Evolutionary conservation across 2,797 vertebrate genomes (phyloP).

Genomic region (Sebastes oblongus): DNA sequence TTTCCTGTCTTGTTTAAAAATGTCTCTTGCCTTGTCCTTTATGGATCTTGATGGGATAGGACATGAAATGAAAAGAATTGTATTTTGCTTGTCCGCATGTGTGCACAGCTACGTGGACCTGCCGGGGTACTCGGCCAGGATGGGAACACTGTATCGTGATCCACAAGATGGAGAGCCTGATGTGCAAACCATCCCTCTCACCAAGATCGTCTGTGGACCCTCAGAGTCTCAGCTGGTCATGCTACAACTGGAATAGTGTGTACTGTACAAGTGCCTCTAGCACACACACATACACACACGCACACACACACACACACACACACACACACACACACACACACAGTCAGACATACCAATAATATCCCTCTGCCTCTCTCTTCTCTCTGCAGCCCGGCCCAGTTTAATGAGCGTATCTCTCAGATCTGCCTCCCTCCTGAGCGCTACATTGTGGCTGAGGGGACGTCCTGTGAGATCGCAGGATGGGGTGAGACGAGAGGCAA

Average conservation of each 20-base stretch:
- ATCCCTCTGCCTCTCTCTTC: slow-evolving; percentile 23
- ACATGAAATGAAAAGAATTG: neutral
- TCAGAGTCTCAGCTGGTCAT: slow-evolving; percentile 92
- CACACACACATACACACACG: too few relatives aligned
- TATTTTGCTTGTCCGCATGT: neutral
- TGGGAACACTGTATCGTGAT: slow-evolving; percentile 90
- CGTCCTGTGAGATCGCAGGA: slow-evolving; percentile 91
- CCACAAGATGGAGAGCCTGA: slow-evolving; percentile 84
- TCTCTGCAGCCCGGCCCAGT: slow-evolving; percentile 81
- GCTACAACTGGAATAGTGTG: slow-evolving; percentile 90
- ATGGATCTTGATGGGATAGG: neutral
- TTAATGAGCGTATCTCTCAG: slow-evolving; percentile 89
- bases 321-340: slow-evolving; percentile 1
- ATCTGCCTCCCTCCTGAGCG: slow-evolving; percentile 95
- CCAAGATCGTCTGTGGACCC: slow-evolving; percentile 90
- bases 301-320: neutral
- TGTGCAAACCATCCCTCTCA: slow-evolving; percentile 86
- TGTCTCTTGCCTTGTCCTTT: neutral
- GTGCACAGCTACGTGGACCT: slow-evolving; percentile 86
- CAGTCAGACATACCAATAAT: neutral
- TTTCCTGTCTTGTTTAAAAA: neutral
- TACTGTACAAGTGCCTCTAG: neutral
- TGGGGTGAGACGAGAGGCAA: slow-evolving; percentile 95
- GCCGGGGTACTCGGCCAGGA: slow-evolving; percentile 88
- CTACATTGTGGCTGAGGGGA: slow-evolving; percentile 87